phyloP scores from a whole-genome alignment of 2,888 invertebrate species.

The Sipunculus nudus region DNA sequence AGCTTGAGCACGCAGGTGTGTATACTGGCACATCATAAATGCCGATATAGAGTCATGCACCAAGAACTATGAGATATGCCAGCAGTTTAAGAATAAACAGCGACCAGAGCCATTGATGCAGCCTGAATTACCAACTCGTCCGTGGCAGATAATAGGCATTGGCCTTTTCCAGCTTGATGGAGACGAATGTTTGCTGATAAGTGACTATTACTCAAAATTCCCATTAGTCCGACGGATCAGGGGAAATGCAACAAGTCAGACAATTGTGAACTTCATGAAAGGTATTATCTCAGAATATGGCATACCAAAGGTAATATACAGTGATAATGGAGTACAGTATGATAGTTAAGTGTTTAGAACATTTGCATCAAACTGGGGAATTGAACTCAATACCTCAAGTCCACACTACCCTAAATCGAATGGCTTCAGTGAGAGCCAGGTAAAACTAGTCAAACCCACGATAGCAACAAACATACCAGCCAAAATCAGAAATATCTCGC shows the following conservation, averaged over 20 bases:
- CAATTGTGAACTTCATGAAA: background rate
- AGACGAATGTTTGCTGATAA: background rate
- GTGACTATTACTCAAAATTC: conserved; percentile 9
- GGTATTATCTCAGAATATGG: conserved; percentile 7
- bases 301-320: background rate
- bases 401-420: too few relatives aligned
- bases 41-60: conserved; percentile 17
- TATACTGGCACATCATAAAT: conserved; percentile 32
- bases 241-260: background rate
- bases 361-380: too few relatives aligned
- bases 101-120: conserved; percentile 4
- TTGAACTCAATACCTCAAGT: too few relatives aligned
- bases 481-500: too few relatives aligned
- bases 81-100: conserved; percentile 17
- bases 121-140: conserved; percentile 12
- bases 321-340: conserved; percentile 7
- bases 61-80: conserved; percentile 9
- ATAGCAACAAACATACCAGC: too few relatives aligned
- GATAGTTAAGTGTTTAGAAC: too few relatives aligned
- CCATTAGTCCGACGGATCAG: background rate
- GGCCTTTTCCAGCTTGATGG: conserved; percentile 21
- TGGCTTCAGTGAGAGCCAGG: background rate
- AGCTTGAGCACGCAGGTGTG: conserved; percentile 11
- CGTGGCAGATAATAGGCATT: conserved; percentile 24
- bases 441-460: too few relatives aligned